These are phyloP conservation scores for Pogonocichla stellata DNA, from an alignment of 2,113 vertebrate species.

Conservation along the genomic window DNA sequence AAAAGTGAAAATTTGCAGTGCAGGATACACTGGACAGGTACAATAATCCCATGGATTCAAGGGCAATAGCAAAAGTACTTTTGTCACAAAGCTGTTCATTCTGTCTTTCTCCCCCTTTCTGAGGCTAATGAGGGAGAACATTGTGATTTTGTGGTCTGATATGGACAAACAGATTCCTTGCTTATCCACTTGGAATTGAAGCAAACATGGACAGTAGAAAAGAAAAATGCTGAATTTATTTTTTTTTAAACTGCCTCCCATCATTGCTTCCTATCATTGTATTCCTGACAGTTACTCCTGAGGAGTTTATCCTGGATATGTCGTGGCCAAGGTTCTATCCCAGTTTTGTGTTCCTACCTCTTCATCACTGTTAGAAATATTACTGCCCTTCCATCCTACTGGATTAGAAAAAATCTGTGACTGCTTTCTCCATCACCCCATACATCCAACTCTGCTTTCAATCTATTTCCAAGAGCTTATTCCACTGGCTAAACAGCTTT, in stretches of 20 bases:
- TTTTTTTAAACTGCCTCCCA: not conserved
- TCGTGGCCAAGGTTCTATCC: not conserved
- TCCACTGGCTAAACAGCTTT: not conserved
- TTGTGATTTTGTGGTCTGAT: not conserved
- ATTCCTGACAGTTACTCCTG: not conserved
- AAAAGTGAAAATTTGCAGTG: not conserved
- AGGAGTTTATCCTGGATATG: not conserved
- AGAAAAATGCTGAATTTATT: not conserved
- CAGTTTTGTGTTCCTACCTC: not conserved
- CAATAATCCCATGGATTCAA: not conserved
- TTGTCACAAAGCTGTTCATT: not conserved
- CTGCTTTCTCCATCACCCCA: constrained; percentile 8
- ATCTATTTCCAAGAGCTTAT: constrained; percentile 1
- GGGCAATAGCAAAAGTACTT: not conserved
- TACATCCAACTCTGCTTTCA: not conserved
- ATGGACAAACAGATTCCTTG: not conserved
- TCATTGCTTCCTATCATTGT: not conserved
- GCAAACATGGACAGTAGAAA: not conserved
- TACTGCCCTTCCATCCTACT: not conserved
- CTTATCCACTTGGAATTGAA: not conserved
- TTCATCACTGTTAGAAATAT: not conserved
- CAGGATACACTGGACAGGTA: not conserved
- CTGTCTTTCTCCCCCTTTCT: not conserved
- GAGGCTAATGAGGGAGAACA: not conserved
- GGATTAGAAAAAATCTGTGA: not conserved